Evolutionary conservation across 2,888 invertebrate species (phyloP).

Genomic region (Shargacucullia verbasci): DNA sequence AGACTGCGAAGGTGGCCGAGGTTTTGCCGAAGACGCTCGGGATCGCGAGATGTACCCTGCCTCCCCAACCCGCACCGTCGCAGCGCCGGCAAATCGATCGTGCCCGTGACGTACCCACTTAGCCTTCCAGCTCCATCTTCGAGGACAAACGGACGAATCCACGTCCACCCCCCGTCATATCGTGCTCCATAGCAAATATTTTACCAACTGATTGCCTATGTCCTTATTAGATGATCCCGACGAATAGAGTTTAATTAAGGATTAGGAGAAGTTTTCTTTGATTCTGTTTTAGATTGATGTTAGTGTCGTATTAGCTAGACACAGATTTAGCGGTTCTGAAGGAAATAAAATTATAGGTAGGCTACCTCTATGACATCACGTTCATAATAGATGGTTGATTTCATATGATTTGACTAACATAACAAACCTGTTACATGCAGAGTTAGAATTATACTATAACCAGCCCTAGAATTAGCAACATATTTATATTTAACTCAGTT

Average conservation of each 20-base stretch:
- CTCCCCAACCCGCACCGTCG: conserved; percentile 42
- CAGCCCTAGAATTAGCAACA: no score
- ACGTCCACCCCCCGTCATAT: conserved; percentile 36
- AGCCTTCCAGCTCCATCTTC: conserved; percentile 72
- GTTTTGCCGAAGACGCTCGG: conserved; percentile 57
- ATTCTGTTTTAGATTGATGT: no score
- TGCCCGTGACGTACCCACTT: conserved; percentile 83
- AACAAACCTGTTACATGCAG: not conserved
- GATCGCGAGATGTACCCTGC: conserved; percentile 59
- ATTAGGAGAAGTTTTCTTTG: no score
- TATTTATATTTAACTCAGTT: not conserved
- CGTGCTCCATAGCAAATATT: conserved; percentile 48
- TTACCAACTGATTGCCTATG: conserved; percentile 45
- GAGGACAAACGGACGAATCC: conserved; percentile 59
- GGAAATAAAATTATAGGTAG: not conserved
- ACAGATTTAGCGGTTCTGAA: not conserved
- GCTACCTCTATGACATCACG: not conserved
- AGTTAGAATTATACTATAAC: no score
- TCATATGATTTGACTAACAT: not conserved
- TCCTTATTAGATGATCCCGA: conserved; percentile 34
- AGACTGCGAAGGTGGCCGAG: conserved; percentile 44
- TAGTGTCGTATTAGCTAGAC: not conserved
- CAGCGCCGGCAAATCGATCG: conserved; percentile 73
- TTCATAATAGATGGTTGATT: not conserved
- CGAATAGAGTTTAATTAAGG: no score